Base-by-base conservation (phyloP, 2,888 invertebrate genomes). In the Drosophila tanythrix region DNA sequence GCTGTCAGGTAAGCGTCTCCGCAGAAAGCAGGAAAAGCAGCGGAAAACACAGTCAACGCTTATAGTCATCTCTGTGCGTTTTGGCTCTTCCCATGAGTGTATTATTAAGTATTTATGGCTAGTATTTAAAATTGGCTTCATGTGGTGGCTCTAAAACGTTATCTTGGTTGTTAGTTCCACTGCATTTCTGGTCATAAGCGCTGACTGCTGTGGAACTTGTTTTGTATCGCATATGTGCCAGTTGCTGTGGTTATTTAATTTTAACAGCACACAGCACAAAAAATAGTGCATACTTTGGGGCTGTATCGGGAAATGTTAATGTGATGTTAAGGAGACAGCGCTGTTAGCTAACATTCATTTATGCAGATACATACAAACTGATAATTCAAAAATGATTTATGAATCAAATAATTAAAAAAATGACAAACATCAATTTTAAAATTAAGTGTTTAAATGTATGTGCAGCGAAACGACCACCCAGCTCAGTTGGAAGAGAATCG, bases 1-100 rank as follows among this genome's bases (percentile, higher is more conserved):
- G 93, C 93, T 74, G 93, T 93, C 87, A 93, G 93, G 93, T 93
- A 92, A 93, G 92, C 75, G 64, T 50, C 38, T 56, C 53, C 46
- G 57, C n/a, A 25, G 33, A 38, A 11, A 18, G 15, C 43, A 6
- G 18, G 3, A 38, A 7, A 33, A 18, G 50, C 21, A n/a, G 13
- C 11, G n/a, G n/a, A 31, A 38, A 56, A 48, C 48, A 8, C 21
- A 40, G 33, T 40, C 57, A 27, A 21, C 63, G 65, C 68, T 76
- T 72, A 63, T 76, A 68, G 68, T 68, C 72, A 67, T 64, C 63
- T 35, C 33, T 51, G 61, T 18, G 21, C 36, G 53, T 18, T 59
- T 29, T 43, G 63, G 46, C 4, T 15, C 27, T 36, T 25, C 10
- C 46, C 13, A 4, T 33, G 33, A 36, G 36, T 15, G 38, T 33